phyloP scores from a whole-genome alignment of 2,888 invertebrate species.

The Orchesellides sinensis region DNA sequence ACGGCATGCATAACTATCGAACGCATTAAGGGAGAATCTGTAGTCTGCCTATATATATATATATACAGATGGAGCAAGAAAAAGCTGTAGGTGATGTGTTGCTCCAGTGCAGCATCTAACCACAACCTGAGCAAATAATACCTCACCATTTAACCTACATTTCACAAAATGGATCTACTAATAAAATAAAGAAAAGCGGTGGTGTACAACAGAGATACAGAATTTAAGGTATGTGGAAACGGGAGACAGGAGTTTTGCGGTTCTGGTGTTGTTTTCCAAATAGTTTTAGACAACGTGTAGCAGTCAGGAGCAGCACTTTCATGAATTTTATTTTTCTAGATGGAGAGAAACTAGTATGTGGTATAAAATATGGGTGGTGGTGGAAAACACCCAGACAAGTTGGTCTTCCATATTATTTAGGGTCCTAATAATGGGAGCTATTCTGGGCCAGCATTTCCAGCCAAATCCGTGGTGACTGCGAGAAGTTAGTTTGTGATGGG shows the following conservation, averaged over 20 bases:
- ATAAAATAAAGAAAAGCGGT: background rate
- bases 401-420: no score
- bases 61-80: background rate
- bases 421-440: no score
- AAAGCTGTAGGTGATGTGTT: background rate
- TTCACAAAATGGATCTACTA: slow-evolving; percentile 25
- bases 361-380: no score
- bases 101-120: background rate
- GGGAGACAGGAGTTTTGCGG: no score
- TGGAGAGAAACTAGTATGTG: no score
- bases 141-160: slow-evolving; percentile 31
- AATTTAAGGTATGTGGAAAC: no score
- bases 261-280: no score
- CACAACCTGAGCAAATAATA: background rate
- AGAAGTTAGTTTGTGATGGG: no score
- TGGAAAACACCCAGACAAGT: no score
- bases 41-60: background rate
- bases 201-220: background rate
- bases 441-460: no score
- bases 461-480: no score
- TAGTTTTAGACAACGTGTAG: background rate
- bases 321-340: slow-evolving; percentile 7
- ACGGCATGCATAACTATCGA: background rate
- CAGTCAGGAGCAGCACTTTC: slow-evolving; percentile 9
- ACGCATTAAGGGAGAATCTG: background rate